Base-by-base conservation (phyloP, 2,797 vertebrate species). In the Danio tinwini region DNA sequence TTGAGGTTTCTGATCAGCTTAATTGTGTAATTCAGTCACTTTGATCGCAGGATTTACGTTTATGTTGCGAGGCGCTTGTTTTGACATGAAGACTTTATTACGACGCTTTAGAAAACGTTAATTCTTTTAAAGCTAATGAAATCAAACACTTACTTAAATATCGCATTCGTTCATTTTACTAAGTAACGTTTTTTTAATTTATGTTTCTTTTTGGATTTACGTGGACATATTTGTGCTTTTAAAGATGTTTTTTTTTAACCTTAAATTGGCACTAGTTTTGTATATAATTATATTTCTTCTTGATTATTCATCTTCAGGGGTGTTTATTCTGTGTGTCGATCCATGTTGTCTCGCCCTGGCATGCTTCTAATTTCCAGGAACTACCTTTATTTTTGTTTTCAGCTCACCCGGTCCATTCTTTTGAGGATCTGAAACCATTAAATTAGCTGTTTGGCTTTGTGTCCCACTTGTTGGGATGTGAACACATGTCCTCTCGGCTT, bases 1-100 rank as follows among this genome's bases (percentile, higher is more conserved):
- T 88, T 83, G 81, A 89, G 88, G 56, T 88, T 88, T 90, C 90
- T 92, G 90, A 91, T 92, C 88, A 88, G 88, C 88, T 86, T 87
- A 88, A 89, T 87, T 80, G 86, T 87, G 90, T 88, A 85, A 69
- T 78, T 86, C 88, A 90, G 90, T 87, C 84, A 84, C 87, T 91
- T 91, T 90, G 90, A 91, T 92, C 90, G 85, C 81, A 62, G 47
- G 62, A n/a, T 84, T 75, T 86, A 85, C 42, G 82, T 87, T 89
- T 83, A 86, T 82, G 63, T 81, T 78, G 69, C 76, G 75, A 82
- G 82, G 82, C 81, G 56, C 29, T 56, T 59, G 53, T 77, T 68
- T 77, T 67, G 53, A 77, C 44, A 50, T n/a, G 19, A 19, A 40
- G 81, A 70, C 76, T 69, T 19, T 21, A 62, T 64, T 56, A 55